Evolutionary conservation across 2,888 invertebrate genomes (phyloP), one percentile per base, ranked within the genome.

Genomic region (Oligia latruncula): DNA sequence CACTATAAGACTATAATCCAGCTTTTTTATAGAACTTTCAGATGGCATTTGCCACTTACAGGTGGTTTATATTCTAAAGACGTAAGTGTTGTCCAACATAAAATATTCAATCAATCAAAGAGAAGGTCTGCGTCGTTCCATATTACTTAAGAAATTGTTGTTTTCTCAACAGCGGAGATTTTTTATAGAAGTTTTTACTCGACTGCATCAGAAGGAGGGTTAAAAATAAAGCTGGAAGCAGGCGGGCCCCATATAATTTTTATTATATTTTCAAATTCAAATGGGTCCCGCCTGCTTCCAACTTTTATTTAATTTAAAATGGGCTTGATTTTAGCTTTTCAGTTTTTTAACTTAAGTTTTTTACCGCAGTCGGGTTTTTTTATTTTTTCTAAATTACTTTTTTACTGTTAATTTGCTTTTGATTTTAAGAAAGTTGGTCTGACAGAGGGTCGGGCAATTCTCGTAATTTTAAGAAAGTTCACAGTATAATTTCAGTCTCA

Each of bases 41-140:
- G 79, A 52, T 80, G 65, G 43, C 40, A 46, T 9, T 73, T 80
- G n/a, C 6, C 15, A 72, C n/a, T 66, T 29, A 9, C 2, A 40
- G 6, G 6, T 20, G 11, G 43, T 49, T 71, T 20, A 20, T 43
- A 66, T 58, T 17, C 4, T 49, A 4, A 58, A 60, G 43, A 88
- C 75, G 58, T 60, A 13, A 13, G 55, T 23, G 9, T 23, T 58
- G n/a, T 49, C 2, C 0, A 23, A 49, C 40, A 23, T 49, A 40
- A 58, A 72, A 67, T 66, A 52, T 81, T 71, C 20, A 79, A 72
- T 60, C 23, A 52, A 80, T 60, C 58, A 52, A 35, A 20, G 4
- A 4, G 40, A 66, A 49, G 49, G 13, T 67, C 11, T 35, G 58
- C 23, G 2, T 66, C 52, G 15, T 11, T 78, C 0, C 1, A 49